These are phyloP conservation scores for Tanypteryx hageni DNA, from an alignment of 2,888 invertebrate genomes.

Conservation along the genomic window DNA sequence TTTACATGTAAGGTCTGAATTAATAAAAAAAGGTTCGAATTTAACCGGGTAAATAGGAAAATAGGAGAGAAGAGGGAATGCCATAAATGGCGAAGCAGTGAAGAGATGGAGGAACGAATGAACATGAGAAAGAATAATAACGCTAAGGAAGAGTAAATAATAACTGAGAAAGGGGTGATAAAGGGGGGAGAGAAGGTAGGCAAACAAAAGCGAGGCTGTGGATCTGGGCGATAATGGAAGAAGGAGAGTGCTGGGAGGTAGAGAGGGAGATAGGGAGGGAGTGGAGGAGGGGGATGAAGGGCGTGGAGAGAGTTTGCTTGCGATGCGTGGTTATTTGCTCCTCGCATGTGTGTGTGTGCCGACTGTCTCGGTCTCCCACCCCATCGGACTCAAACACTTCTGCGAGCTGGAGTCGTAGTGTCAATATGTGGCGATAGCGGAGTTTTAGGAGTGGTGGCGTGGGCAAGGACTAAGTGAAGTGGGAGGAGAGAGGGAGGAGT, in stretches of 20 bases:
- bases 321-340: conserved; percentile 45
- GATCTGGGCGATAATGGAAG: conserved; percentile 8
- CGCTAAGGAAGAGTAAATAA: neutral
- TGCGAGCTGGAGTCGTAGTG: conserved; percentile 24
- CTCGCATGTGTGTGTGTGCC: conserved; percentile 39
- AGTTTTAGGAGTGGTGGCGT: neutral
- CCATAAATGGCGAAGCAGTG: neutral
- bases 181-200: neutral
- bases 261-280: neutral
- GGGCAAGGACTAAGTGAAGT: neutral
- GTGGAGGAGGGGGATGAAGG: neutral
- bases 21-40: neutral
- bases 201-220: neutral
- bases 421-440: conserved; percentile 44
- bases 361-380: conserved; percentile 40
- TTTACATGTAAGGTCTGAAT: no score
- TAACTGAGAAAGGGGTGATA: neutral
- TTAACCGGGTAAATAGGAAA: neutral
- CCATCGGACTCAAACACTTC: neutral
- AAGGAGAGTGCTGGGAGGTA: neutral
- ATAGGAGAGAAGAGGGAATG: neutral
- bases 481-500: neutral
- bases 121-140: neutral
- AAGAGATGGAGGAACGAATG: neutral
- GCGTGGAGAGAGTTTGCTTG: conserved; percentile 37